Evolutionary conservation across 2,113 vertebrate genomes (phyloP), one percentile per base, ranked within the genome.

Genomic region (Chinchilla lanigera): DNA sequence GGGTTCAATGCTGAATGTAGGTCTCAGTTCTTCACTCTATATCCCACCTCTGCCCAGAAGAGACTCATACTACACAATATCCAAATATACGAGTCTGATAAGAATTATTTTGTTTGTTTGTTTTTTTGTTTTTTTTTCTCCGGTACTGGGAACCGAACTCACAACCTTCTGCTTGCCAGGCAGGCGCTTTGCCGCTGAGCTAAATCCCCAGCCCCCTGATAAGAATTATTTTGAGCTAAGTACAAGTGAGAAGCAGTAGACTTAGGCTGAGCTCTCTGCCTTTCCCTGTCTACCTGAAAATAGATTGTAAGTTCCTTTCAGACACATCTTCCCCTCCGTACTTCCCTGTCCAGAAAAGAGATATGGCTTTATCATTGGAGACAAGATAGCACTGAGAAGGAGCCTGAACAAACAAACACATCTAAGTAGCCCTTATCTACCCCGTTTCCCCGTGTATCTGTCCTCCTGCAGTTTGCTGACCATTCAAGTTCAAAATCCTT

Each of bases 21-120:
- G 35, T 22, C 13, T 75, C 13, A 17, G 38, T 50, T 9, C 20
- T 92, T 54, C 5, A 83, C 30, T 26, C 4, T 86, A 0, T 6
- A 84, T 13, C 28, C 19, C 0, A 1, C 5, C 7, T 90, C 17
- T 47, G 28, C 20, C 38, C 10, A 22, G 13, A 69, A 87, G 61
- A 26, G 13, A 10, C n/a, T 87, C 50, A 81, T 84, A 77, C 28
- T 61, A 30, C 47, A 61, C 12, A 20, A 58, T 19, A 16, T 35
- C 22, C 38, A 71, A 86, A 52, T 30, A 77, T 47, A 50, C 24
- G 30, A 78, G 19, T 78, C 16, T 71, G 17, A n/a, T 47, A 67
- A 73, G 60, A n/a, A 91, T 71, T 65, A 60, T 67, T 92, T 94
- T 87, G 60, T n/a, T n/a, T n/a, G n/a, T n/a, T n/a, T n/a, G n/a